Conservation (phyloP, 1,140 invertebrate species). For the Megathymus violae region DNA sequence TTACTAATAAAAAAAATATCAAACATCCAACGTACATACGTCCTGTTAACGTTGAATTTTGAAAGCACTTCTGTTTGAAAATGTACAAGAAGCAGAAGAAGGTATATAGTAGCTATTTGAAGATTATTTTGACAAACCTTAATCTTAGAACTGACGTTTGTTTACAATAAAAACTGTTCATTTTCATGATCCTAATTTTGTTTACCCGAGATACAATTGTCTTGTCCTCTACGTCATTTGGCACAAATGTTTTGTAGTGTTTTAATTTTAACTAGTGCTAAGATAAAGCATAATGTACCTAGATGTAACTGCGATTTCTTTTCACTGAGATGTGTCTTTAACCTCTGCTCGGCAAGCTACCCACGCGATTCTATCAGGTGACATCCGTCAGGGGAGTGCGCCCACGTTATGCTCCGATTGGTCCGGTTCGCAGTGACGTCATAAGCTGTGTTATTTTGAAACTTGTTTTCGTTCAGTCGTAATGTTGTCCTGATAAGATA, state of each 20-base stretch:
- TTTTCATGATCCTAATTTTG: not conserved
- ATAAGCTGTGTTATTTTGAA: conserved; percentile 57
- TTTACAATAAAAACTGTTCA: conserved; percentile 20
- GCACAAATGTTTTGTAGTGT: conserved; percentile 5
- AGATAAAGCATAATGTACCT: not conserved
- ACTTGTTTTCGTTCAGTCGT: conserved; percentile 53
- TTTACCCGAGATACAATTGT: too few relatives aligned
- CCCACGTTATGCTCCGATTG: conserved; percentile 52
- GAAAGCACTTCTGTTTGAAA: too few relatives aligned
- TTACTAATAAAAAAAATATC: too few relatives aligned
- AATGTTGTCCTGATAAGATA: conserved; percentile 66
- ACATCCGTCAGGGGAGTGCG: conserved; percentile 65
- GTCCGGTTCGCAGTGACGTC: conserved; percentile 58
- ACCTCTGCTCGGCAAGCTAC: conserved; percentile 42
- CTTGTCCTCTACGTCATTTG: conserved; percentile 11
- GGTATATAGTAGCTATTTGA: too few relatives aligned
- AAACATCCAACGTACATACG: too few relatives aligned
- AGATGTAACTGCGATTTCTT: not conserved
- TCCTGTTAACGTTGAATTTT: too few relatives aligned
- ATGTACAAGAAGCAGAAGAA: too few relatives aligned
- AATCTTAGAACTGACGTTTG: conserved; percentile 5
- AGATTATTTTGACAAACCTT: not conserved
- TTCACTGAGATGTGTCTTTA: conserved; percentile 45
- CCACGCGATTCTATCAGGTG: conserved; percentile 51
- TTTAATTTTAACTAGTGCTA: not conserved